Conservation (phyloP, 2,888 invertebrate species). For the Noctua fimbriata region DNA sequence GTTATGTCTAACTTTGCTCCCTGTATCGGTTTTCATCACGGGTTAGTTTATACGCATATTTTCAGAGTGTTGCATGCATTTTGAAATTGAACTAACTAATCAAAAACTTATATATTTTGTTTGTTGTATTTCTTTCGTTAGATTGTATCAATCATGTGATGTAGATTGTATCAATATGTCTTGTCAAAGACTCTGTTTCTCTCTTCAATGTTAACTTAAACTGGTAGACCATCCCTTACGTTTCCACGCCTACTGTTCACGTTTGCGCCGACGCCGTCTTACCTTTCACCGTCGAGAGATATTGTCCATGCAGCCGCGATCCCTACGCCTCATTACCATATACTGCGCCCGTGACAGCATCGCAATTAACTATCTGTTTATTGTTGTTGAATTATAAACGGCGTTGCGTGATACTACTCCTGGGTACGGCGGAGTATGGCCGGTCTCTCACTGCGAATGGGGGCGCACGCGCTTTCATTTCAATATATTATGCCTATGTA, state of each 20-base stretch:
- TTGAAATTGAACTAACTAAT: too few relatives aligned
- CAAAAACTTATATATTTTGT: too few relatives aligned
- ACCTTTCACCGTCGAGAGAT: conserved; percentile 90
- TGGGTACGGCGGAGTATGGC: conserved; percentile 55
- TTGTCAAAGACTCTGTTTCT: neutral
- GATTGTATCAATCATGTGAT: neutral
- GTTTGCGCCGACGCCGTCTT: conserved; percentile 76
- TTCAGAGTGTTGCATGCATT: too few relatives aligned
- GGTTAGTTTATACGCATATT: too few relatives aligned
- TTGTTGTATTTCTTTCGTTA: too few relatives aligned
- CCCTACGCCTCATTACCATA: conserved; percentile 90
- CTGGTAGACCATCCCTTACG: conserved; percentile 24
- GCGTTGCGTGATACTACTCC: conserved; percentile 82
- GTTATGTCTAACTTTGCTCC: neutral
- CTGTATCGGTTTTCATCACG: too few relatives aligned
- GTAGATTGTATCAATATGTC: too few relatives aligned
- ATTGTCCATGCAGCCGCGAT: conserved; percentile 89
- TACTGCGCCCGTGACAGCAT: conserved; percentile 89
- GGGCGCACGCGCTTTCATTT: conserved; percentile 69
- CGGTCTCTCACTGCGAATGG: conserved; percentile 64
- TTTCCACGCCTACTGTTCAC: conserved; percentile 52
- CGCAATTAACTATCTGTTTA: conserved; percentile 90
- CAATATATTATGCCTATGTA: conserved; percentile 68
- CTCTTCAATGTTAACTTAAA: neutral
- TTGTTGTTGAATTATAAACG: conserved; percentile 90